These are phyloP conservation scores for Eupithecia dodoneata DNA, from an alignment of 2,888 invertebrate species.

Conservation along the genomic window DNA sequence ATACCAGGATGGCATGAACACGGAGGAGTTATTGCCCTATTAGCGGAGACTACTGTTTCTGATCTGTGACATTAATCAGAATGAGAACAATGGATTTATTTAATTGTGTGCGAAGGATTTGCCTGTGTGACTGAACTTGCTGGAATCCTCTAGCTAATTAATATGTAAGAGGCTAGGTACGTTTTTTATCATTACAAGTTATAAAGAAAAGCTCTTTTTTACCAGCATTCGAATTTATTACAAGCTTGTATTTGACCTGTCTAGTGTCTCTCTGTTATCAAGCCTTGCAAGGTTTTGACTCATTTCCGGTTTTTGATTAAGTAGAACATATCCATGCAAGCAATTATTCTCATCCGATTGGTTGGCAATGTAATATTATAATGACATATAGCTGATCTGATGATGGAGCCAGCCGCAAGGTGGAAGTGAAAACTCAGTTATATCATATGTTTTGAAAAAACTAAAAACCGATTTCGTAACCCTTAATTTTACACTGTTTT, in stretches of 20 bases:
- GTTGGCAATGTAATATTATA: background rate
- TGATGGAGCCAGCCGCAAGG: background rate
- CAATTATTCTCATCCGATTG: background rate
- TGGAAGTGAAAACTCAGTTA: too few relatives aligned
- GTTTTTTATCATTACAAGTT: too few relatives aligned
- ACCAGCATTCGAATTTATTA: background rate
- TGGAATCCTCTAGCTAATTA: background rate
- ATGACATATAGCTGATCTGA: background rate
- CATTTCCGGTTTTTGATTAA: background rate
- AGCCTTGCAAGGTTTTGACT: background rate
- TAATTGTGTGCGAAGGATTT: constrained; percentile 29
- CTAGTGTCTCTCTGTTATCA: background rate
- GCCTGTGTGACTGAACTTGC: constrained; percentile 6
- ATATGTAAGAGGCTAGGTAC: background rate
- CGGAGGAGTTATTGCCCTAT: constrained; percentile 41
- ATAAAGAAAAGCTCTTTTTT: background rate
- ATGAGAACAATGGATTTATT: constrained; percentile 37
- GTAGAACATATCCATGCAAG: background rate
- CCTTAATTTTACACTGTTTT: too few relatives aligned
- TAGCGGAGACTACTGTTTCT: constrained; percentile 38
- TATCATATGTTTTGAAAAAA: too few relatives aligned
- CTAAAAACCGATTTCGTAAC: too few relatives aligned
- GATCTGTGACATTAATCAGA: constrained; percentile 42
- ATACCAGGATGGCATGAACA: constrained; percentile 45
- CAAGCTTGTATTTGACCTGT: background rate